Conservation (phyloP, 2,888 invertebrate species). For the Polyommatus icarus region DNA sequence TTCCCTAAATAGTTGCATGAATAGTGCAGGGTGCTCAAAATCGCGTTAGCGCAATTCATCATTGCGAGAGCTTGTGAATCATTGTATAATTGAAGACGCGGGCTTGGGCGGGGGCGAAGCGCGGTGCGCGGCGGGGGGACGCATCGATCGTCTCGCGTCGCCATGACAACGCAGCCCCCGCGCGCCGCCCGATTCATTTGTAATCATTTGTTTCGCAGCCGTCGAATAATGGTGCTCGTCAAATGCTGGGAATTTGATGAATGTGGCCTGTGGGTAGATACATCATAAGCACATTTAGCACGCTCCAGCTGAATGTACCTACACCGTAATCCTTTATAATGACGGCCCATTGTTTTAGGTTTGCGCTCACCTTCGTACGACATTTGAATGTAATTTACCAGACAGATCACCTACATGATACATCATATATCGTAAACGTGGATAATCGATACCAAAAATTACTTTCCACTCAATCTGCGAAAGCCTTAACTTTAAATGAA, state of each 20-base stretch:
- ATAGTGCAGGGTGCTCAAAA: constrained; percentile 22
- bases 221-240: constrained; percentile 71
- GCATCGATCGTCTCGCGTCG: constrained; percentile 76
- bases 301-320: not conserved
- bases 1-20: constrained; percentile 26
- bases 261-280: constrained; percentile 50
- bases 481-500: too few species aligned
- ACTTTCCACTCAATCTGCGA: not conserved
- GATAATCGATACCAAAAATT: not conserved
- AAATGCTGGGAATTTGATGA: constrained; percentile 72
- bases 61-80: constrained; percentile 71
- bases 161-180: constrained; percentile 61
- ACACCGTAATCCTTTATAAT: not conserved
- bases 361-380: not conserved
- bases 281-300: constrained; percentile 32
- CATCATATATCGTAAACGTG: not conserved
- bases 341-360: not conserved
- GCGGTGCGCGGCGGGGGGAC: constrained; percentile 41
- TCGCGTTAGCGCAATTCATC: constrained; percentile 49
- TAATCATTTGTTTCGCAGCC: constrained; percentile 78
- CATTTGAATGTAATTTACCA: not conserved
- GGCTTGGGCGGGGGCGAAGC: constrained; percentile 51
- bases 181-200: constrained; percentile 70
- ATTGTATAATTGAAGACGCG: constrained; percentile 74
- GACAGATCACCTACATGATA: not conserved